These are phyloP conservation scores for Thera obeliscata DNA, from an alignment of 2,888 invertebrate species.

Conservation along the genomic window DNA sequence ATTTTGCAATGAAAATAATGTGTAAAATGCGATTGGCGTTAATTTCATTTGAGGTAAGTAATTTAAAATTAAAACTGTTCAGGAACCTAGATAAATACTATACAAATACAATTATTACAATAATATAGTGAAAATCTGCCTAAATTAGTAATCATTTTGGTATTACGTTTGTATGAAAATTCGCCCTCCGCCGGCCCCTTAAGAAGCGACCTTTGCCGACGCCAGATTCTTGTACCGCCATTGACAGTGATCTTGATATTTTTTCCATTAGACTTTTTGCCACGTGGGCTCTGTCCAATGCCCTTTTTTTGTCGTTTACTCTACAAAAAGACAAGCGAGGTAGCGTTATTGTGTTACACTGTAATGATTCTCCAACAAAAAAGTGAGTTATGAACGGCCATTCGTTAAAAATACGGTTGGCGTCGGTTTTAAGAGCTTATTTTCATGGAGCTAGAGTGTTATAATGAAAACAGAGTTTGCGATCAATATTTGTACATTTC, in stretches of 20 bases:
- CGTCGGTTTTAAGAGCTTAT: constrained; percentile 52
- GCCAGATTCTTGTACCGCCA: constrained; percentile 60
- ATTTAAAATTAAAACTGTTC: too few species aligned
- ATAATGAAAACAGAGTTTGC: constrained; percentile 50
- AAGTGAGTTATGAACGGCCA: constrained; percentile 53
- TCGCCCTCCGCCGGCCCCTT: too few species aligned
- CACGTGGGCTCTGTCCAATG: constrained; percentile 55
- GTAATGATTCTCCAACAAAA: constrained; percentile 55
- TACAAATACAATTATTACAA: too few species aligned
- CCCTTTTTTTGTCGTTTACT: constrained; percentile 50
- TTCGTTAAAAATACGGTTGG: constrained; percentile 50
- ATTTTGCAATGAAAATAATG: too few species aligned
- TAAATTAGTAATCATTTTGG: too few species aligned
- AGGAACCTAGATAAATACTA: too few species aligned
- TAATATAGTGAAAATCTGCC: too few species aligned
- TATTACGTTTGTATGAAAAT: too few species aligned
- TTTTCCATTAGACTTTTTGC: constrained; percentile 57
- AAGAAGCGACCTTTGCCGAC: constrained; percentile 51
- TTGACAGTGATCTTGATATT: constrained; percentile 79
- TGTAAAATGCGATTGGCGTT: too few species aligned
- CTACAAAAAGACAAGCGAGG: constrained; percentile 56
- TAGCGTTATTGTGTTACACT: constrained; percentile 58
- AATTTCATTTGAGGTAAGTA: too few species aligned
- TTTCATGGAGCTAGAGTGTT: constrained; percentile 50
- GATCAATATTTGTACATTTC: constrained; percentile 50